These are phyloP conservation scores for Argyra leucocephala DNA, from an alignment of 2,888 invertebrate genomes.

Conservation along the genomic window DNA sequence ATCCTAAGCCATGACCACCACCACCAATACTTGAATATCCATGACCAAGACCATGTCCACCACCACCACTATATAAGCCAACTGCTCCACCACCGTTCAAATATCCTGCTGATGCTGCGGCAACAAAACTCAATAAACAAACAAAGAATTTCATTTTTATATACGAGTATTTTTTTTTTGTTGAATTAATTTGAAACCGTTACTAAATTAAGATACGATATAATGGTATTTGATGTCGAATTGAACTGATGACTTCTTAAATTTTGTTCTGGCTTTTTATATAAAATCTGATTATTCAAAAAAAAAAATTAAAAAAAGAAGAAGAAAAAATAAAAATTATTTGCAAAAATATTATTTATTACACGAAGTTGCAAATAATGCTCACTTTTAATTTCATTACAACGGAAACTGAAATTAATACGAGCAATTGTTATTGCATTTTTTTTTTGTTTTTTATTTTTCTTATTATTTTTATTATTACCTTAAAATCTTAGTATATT, in stretches of 20 bases:
- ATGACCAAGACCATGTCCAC: background rate
- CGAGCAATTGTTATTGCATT: background rate
- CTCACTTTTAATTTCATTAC: constrained; percentile 3
- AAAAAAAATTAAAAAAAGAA: background rate
- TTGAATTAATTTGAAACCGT: background rate
- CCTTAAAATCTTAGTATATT: background rate
- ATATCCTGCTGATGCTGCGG: constrained; percentile 27
- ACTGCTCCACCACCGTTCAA: background rate
- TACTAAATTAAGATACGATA: background rate
- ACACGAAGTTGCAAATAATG: background rate
- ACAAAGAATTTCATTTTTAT: constrained; percentile 30
- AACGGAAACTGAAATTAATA: background rate
- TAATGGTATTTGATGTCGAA: background rate
- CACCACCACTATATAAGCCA: constrained; percentile 1
- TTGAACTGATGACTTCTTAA: constrained; percentile 7
- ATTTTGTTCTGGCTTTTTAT: constrained; percentile 1
- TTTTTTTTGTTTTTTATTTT: background rate
- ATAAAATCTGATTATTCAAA: background rate
- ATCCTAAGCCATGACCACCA: background rate
- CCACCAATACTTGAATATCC: background rate
- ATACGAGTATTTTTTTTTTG: background rate
- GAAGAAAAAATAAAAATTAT: background rate
- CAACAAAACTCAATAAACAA: constrained; percentile 27
- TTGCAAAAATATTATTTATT: background rate
- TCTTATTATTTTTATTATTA: background rate